These are phyloP conservation scores for Penaeus chinensis DNA, from an alignment of 1,140 invertebrate genomes.

Conservation along the genomic window DNA sequence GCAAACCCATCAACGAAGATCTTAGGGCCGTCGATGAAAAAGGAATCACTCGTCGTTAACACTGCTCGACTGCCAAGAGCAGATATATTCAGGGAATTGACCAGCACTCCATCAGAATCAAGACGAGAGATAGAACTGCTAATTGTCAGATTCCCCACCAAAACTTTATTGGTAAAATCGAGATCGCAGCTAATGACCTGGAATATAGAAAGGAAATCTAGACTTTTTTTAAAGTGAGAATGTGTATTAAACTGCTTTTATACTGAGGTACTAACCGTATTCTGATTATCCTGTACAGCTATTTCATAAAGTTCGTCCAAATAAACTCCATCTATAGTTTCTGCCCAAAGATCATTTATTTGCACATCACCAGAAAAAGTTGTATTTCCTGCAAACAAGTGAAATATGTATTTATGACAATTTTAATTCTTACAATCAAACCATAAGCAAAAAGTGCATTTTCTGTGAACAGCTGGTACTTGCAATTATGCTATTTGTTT, in stretches of 20 bases:
- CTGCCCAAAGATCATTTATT: no score
- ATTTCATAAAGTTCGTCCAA: no score
- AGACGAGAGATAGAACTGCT: neutral
- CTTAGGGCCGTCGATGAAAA: slow-evolving; percentile 16
- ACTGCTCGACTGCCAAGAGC: slow-evolving; percentile 10
- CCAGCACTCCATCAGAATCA: slow-evolving; percentile 6
- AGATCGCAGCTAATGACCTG: slow-evolving; percentile 41
- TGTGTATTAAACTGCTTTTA: neutral
- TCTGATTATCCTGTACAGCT: no score
- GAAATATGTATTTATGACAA: no score
- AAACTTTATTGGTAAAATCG: slow-evolving; percentile 19
- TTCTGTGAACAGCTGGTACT: no score
- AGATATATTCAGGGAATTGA: slow-evolving; percentile 30
- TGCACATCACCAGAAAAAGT: no score
- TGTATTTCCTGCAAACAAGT: no score
- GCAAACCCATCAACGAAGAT: slow-evolving; percentile 17
- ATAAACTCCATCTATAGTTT: no score
- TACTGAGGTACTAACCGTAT: no score
- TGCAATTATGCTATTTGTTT: no score
- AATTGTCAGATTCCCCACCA: neutral
- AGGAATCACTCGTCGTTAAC: slow-evolving; percentile 1
- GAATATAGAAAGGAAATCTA: neutral
- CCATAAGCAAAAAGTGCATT: no score
- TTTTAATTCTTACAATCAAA: no score
- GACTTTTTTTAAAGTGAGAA: neutral